phyloP scores from a whole-genome alignment of 2,888 invertebrate species.

The Molorchus minor region DNA sequence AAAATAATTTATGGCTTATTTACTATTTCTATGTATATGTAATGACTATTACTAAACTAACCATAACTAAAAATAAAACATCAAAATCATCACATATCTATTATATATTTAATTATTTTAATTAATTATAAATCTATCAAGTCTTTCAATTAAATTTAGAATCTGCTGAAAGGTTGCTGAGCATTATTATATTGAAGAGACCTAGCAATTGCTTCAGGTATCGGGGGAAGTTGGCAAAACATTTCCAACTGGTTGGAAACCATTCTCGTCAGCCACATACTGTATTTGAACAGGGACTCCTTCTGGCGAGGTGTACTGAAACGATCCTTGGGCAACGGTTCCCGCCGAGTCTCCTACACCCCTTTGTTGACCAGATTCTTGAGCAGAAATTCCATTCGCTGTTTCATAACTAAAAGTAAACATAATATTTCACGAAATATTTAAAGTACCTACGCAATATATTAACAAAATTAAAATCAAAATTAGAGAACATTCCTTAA shows the following conservation, averaged over 20 bases:
- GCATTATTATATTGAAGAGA: conserved; percentile 68
- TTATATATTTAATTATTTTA: too few relatives aligned
- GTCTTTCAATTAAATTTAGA: not conserved
- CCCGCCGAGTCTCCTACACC: conserved; percentile 17
- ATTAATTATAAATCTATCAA: too few relatives aligned
- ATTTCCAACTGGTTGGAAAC: conserved; percentile 50
- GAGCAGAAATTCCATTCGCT: conserved; percentile 11
- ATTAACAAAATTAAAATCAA: too few relatives aligned
- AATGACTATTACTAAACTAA: too few relatives aligned
- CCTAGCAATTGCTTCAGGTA: conserved; percentile 66
- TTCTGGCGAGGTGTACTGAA: conserved; percentile 37
- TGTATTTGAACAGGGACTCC: conserved; percentile 41
- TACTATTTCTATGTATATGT: too few relatives aligned
- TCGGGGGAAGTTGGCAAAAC: conserved; percentile 41
- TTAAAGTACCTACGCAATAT: too few relatives aligned
- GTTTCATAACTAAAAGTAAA: conserved; percentile 57
- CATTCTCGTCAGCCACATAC: conserved; percentile 51
- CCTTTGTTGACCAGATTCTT: conserved; percentile 3
- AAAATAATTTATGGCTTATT: too few relatives aligned
- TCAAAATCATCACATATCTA: too few relatives aligned
- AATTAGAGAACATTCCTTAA: too few relatives aligned
- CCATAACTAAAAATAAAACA: too few relatives aligned
- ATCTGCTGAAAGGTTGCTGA: conserved; percentile 17
- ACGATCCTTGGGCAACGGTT: conserved; percentile 59
- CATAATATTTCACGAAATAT: too few relatives aligned